phyloP scores from a whole-genome alignment of 2,888 invertebrate species.

The Anodontia alba region DNA sequence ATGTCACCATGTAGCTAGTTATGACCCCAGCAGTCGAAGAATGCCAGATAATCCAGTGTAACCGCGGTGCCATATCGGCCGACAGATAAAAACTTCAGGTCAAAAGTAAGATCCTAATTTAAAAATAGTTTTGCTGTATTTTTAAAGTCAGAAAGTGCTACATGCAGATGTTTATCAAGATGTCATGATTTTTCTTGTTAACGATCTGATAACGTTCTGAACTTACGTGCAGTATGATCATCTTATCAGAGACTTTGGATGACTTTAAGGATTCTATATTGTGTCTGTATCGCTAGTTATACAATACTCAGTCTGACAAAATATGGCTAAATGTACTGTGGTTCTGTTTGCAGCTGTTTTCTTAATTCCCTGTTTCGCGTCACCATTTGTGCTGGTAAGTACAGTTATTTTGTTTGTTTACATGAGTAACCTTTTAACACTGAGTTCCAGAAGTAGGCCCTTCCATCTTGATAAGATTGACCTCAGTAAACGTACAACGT shows the following conservation, averaged over 20 bases:
- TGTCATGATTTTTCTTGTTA: not conserved
- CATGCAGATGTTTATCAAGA: not conserved
- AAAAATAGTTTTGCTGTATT: not conserved
- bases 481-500: too few relatives aligned
- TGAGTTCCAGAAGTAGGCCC: too few relatives aligned
- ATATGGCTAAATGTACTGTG: too few relatives aligned
- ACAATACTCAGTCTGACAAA: too few relatives aligned
- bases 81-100: conserved; percentile 4
- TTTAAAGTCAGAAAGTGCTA: not conserved
- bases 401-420: too few relatives aligned
- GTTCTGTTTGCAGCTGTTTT: too few relatives aligned
- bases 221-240: not conserved
- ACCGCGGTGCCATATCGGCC: not conserved
- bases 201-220: not conserved
- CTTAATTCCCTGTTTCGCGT: too few relatives aligned
- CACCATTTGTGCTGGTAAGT: too few relatives aligned
- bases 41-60: not conserved
- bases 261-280: not conserved
- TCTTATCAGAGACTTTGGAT: not conserved
- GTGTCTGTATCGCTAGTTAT: not conserved
- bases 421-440: too few relatives aligned
- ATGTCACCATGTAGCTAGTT: not conserved
- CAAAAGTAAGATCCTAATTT: not conserved
- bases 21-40: not conserved
- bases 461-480: too few relatives aligned